These are phyloP conservation scores for Conomelus anceps DNA, from an alignment of 2,888 invertebrate species.

Conservation along the genomic window DNA sequence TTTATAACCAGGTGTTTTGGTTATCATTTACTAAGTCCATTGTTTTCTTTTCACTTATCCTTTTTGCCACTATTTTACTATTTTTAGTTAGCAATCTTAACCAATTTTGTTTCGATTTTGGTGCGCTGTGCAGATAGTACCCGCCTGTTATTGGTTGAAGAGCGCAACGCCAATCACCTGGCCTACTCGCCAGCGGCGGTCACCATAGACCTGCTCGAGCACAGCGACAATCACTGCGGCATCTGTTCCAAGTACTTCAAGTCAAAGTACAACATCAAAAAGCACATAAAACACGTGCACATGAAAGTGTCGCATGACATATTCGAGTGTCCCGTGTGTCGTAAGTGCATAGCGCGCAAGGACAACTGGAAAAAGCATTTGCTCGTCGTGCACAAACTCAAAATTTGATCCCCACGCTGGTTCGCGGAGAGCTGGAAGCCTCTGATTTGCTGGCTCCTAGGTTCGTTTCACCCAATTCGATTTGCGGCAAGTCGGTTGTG, in stretches of 20 bases:
- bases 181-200: neutral
- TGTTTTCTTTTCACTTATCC: neutral
- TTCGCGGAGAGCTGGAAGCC: no score
- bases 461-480: no score
- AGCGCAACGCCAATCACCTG: neutral
- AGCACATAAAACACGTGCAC: slow-evolving; percentile 39
- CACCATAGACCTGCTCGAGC: neutral
- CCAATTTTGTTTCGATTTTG: neutral
- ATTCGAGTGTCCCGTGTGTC: slow-evolving; percentile 34
- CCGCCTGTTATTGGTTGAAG: neutral
- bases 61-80: neutral
- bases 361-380: slow-evolving; percentile 33
- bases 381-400: slow-evolving; percentile 19
- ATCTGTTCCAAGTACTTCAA: slow-evolving; percentile 43
- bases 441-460: no score
- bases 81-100: neutral
- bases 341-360: slow-evolving; percentile 37
- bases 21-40: neutral
- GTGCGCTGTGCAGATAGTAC: neutral
- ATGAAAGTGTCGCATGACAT: slow-evolving; percentile 39
- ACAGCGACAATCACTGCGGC: slow-evolving; percentile 36
- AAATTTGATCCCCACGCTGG: neutral
- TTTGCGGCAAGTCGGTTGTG: no score
- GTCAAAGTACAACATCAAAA: slow-evolving; percentile 42
- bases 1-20: no score